Evolutionary conservation across 92 coral and sea anemone genomes (phyloP), one percentile per base, ranked within the genome.

Genomic region (Diadumene lineata): DNA sequence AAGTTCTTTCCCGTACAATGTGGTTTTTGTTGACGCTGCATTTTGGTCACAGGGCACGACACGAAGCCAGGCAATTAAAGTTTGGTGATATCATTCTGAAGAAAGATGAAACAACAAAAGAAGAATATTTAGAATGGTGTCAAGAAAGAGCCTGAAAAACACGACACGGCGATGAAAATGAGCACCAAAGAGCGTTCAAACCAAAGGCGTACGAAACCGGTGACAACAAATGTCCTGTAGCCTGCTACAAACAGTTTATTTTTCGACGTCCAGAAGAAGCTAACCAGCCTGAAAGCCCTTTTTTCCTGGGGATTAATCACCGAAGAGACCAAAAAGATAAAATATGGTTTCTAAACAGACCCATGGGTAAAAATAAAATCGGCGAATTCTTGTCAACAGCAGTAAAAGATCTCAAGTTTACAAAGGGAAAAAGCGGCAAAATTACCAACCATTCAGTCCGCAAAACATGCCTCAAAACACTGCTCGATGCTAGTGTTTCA

Each of bases 1-100:
- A 78, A 57, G 76, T 69, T 50, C 77, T 78, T 56, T 69, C 77
- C 16, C 83, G 76, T 28, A 78, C 83, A 18, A 79, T 80, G 79
- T 80, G 79, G 79, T 80, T 72, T 26, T 51, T 80, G 27, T 31
- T 80, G 0, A 72, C 84, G 22, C 72, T 79, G 1, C 78, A 70
- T 56, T 61, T 70, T 58, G 78, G 72, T 7, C 84, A 80, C 64
- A 43, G 77, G 46, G 83, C 83, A 9, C 61, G 72, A 34, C 84
- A 80, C 50, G 72, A 80, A 25, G 73, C 72, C 50, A 80, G 79
- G 43, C 72, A 80, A 34, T 28, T 80, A 32, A 72, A 50, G 67
- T 72, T 71, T 63, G 79, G 79, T 17, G 76, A 79, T 43, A 57
- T 79, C 71, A 21, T 15, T 43, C 46, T 60, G 56, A 79, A 61